Evolutionary conservation across 1,140 invertebrate genomes (phyloP), one percentile per base, ranked within the genome.

Genomic region (Condylostylus longicornis): DNA sequence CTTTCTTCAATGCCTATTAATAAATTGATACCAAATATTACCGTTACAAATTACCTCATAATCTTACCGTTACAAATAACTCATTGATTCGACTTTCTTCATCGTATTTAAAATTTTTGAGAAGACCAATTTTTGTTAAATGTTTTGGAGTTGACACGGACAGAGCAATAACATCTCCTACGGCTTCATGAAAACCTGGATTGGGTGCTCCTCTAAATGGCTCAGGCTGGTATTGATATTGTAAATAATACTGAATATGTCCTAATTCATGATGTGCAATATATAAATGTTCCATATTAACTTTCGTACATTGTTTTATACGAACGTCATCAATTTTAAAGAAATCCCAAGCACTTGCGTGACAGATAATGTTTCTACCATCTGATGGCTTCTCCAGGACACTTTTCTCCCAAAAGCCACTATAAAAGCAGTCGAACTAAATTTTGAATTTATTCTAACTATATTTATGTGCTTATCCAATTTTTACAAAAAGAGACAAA

Each of bases 271-370:
- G 83, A 50, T 87, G 82, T 5, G 74, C 56, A 0, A 75, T 79
- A 40, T 73, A 67, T 25, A 86, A 70, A 56, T 81, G 71, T 18
- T 74, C 67, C 38, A 63, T 64, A n/a, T 69, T 74, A 0, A 83
- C 62, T 10, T 70, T 66, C 0, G 81, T 78, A 47, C 84, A 88
- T 69, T 80, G 77, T 57, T 82, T 84, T 29, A 89, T 83, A 35
- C 82, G 75, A 50, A 47, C 64, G 61, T 56, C 55, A 35, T 52
- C 51, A 28, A 52, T 43, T 17, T 82, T 71, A 46, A 64, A 83
- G 42, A 88, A 75, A 53, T 88, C 82, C 74, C 76, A 82, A 2
- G 83, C 82, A 0, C 77, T 79, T 0, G 82, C 79, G 45, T 87
- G 82, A 49, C 84, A 80, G 0, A 74, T 61, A 35, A 77, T 64